phyloP scores from a whole-genome alignment of 2,888 invertebrate genomes.

The Sesia bembeciformis region DNA sequence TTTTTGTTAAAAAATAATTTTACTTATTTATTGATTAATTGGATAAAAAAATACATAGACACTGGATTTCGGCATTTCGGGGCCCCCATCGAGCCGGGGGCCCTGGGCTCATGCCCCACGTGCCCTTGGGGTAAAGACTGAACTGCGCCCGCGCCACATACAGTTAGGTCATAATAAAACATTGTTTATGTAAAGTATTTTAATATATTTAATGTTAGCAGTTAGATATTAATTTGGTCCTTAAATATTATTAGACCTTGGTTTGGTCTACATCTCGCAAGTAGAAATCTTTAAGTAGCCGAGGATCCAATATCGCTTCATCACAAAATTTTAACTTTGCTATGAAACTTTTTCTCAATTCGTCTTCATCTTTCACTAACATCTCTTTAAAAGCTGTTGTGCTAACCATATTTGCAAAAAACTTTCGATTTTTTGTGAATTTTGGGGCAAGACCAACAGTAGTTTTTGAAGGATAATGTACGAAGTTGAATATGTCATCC shows the following conservation, averaged over 20 bases:
- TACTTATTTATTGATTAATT: too few relatives aligned
- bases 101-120: too few relatives aligned
- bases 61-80: too few relatives aligned
- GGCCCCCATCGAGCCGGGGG: too few relatives aligned
- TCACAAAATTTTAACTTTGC: slow-evolving; percentile 49
- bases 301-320: slow-evolving; percentile 2
- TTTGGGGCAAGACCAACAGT: slow-evolving; percentile 48
- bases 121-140: too few relatives aligned
- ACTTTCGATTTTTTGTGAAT: slow-evolving; percentile 49
- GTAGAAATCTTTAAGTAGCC: slow-evolving; percentile 27
- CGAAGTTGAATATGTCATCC: slow-evolving; percentile 36
- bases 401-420: slow-evolving; percentile 49
- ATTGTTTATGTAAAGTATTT: not conserved
- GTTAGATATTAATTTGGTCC: not conserved
- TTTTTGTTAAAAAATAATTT: too few relatives aligned
- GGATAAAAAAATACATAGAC: too few relatives aligned
- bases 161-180: too few relatives aligned
- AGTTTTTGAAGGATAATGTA: slow-evolving; percentile 45
- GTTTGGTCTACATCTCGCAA: slow-evolving; percentile 41
- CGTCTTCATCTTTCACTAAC: slow-evolving; percentile 33
- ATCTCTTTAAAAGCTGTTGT: slow-evolving; percentile 38
- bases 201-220: not conserved
- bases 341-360: slow-evolving; percentile 22
- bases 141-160: too few relatives aligned
- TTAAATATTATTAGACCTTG: slow-evolving; percentile 14